Percentiles rank a stretch among this genome's conserved stretches.
Evolutionary conservation across 2,797 vertebrate genomes (phyloP).

Genomic region (Austrolebias charrua): DNA sequence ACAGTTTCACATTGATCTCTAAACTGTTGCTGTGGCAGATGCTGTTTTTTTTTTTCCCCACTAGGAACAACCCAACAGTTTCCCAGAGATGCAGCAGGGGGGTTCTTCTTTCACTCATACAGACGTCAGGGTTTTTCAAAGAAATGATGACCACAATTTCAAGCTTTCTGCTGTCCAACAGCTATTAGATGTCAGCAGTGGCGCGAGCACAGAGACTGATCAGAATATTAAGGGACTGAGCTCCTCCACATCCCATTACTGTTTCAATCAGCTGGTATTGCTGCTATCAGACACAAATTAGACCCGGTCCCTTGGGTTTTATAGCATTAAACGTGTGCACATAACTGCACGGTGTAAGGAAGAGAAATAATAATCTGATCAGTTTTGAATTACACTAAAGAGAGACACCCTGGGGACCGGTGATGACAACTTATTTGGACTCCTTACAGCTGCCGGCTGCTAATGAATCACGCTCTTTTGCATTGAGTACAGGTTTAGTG

Average conservation of each 20-base stretch:
- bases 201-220: constrained; percentile 40
- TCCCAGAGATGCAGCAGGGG: constrained; percentile 39
- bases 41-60: constrained; percentile 1
- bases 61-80: constrained; percentile 27
- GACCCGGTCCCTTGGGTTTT: constrained; percentile 39
- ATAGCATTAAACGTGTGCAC: constrained; percentile 41
- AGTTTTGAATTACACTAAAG: constrained; percentile 41
- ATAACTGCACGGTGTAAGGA: constrained; percentile 28
- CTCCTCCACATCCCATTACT: constrained; percentile 50
- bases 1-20: constrained; percentile 2
- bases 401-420: constrained; percentile 37
- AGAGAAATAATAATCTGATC: constrained; percentile 44
- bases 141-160: constrained; percentile 41
- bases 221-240: constrained; percentile 51
- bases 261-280: constrained; percentile 42
- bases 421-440: constrained; percentile 69
- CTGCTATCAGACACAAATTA: constrained; percentile 42
- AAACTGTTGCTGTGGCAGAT: constrained; percentile 11
- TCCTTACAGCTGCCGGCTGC: constrained; percentile 55
- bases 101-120: constrained; percentile 27
- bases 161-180: constrained; percentile 23
- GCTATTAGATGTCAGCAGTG: constrained; percentile 29
- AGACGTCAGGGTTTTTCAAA: constrained; percentile 27
- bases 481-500: constrained; percentile 63
- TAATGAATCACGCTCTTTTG: constrained; percentile 71